Conservation (phyloP, 1,140 invertebrate genomes). For the Bombus fervidus region DNA sequence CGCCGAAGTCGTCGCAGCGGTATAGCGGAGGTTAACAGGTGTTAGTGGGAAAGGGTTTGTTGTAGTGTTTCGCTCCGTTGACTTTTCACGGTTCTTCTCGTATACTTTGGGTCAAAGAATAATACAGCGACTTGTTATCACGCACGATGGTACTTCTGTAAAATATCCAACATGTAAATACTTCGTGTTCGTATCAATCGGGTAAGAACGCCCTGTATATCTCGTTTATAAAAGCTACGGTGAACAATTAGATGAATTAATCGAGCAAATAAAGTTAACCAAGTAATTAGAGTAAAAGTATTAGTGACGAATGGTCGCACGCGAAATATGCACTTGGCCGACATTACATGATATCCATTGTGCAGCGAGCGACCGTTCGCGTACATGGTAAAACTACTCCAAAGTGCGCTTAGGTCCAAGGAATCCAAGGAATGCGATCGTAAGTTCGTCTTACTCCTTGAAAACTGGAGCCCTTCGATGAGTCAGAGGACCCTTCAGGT, state of each 20-base stretch:
- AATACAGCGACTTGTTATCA: not conserved
- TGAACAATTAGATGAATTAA: not conserved
- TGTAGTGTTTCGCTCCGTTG: constrained; percentile 59
- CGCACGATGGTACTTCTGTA: not conserved
- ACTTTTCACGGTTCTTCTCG: constrained; percentile 41
- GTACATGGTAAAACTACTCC: not conserved
- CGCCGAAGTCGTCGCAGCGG: constrained; percentile 24
- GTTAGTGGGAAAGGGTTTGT: constrained; percentile 53
- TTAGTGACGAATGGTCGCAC: not conserved
- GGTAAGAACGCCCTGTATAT: too few relatives aligned
- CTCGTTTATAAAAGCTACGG: not conserved
- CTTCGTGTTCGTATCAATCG: not conserved
- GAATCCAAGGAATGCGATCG: constrained; percentile 65
- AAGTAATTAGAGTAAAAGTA: not conserved
- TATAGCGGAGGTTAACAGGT: constrained; percentile 58
- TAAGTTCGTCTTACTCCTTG: constrained; percentile 54
- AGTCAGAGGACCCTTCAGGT: constrained; percentile 55
- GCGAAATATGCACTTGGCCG: constrained; percentile 48
- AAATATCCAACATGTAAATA: not conserved
- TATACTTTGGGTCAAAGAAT: constrained; percentile 18
- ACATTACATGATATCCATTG: constrained; percentile 50
- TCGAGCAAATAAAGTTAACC: not conserved
- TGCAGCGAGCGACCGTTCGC: constrained; percentile 26
- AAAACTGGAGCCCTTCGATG: constrained; percentile 57
- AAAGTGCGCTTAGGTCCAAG: not conserved